phyloP scores from a whole-genome alignment of 2,888 invertebrate genomes.

The Drosophila vallismaia region DNA sequence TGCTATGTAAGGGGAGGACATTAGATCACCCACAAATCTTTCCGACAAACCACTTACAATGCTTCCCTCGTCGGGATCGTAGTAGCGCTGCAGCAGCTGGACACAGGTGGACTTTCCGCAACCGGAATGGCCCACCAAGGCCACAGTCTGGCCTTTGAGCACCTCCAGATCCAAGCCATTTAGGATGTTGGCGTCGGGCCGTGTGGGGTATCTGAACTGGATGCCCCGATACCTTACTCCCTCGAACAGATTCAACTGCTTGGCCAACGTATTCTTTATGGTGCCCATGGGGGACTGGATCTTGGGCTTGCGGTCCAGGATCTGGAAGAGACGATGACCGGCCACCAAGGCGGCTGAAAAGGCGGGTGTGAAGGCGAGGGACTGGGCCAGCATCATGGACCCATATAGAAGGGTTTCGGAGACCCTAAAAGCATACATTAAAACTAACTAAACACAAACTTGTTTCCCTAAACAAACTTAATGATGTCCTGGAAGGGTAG shows the following conservation, averaged over 20 bases:
- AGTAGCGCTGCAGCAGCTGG: constrained; percentile 91
- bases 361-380: constrained; percentile 91
- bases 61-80: constrained; percentile 89
- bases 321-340: constrained; percentile 88
- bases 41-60: constrained; percentile 84
- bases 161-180: constrained; percentile 89
- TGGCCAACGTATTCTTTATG: constrained; percentile 76
- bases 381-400: constrained; percentile 92
- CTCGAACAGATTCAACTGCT: constrained; percentile 80
- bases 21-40: constrained; percentile 1
- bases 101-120: constrained; percentile 93
- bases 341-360: constrained; percentile 90
- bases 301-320: constrained; percentile 86
- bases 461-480: constrained; percentile 85
- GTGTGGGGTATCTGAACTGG: constrained; percentile 92
- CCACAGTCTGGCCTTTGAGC: constrained; percentile 89
- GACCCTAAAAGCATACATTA: constrained; percentile 84
- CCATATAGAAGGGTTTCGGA: constrained; percentile 91
- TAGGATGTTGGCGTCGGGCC: constrained; percentile 90
- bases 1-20: constrained; percentile 58
- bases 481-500: constrained; percentile 89
- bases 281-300: constrained; percentile 84
- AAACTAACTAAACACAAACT: too few species aligned
- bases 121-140: constrained; percentile 90
- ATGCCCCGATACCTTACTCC: constrained; percentile 87